Evolutionary conservation across 1,140 invertebrate species (phyloP).

Genomic region (Branchinecta lindahli): DNA sequence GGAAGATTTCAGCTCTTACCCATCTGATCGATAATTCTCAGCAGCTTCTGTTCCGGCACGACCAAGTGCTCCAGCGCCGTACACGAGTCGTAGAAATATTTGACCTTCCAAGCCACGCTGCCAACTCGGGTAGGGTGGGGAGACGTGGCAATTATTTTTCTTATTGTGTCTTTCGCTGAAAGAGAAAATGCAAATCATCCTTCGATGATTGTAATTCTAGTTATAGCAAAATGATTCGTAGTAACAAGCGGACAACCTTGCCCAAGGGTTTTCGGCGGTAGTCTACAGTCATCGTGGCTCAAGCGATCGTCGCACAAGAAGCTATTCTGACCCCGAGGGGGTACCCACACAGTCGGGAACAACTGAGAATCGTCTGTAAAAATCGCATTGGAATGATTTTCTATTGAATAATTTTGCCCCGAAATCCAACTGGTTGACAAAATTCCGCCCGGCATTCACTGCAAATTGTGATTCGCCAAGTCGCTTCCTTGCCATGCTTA

Average conservation of each 20-base stretch:
- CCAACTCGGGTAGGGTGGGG: conserved; percentile 20
- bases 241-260: conserved; percentile 10
- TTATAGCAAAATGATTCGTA: conserved; percentile 10
- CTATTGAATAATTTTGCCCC: too few species aligned
- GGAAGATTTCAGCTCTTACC: conserved; percentile 19
- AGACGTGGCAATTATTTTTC: conserved; percentile 20
- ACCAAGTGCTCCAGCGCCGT: conserved; percentile 22
- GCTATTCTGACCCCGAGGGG: background rate
- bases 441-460: too few species aligned
- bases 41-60: conserved; percentile 21
- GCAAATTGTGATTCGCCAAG: too few species aligned
- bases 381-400: too few species aligned
- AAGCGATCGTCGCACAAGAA: too few species aligned
- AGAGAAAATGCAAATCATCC: conserved; percentile 6
- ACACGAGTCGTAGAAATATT: conserved; percentile 24
- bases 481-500: too few species aligned
- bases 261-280: background rate
- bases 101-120: conserved; percentile 21
- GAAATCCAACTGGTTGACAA: too few species aligned
- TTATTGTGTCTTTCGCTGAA: conserved; percentile 19
- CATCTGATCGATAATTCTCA: conserved; percentile 22
- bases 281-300: too few species aligned
- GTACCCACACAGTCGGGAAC: background rate
- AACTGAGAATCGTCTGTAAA: background rate
- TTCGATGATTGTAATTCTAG: too few species aligned